Conservation (phyloP, 2,888 invertebrate species). For the Heliconius hortense region DNA sequence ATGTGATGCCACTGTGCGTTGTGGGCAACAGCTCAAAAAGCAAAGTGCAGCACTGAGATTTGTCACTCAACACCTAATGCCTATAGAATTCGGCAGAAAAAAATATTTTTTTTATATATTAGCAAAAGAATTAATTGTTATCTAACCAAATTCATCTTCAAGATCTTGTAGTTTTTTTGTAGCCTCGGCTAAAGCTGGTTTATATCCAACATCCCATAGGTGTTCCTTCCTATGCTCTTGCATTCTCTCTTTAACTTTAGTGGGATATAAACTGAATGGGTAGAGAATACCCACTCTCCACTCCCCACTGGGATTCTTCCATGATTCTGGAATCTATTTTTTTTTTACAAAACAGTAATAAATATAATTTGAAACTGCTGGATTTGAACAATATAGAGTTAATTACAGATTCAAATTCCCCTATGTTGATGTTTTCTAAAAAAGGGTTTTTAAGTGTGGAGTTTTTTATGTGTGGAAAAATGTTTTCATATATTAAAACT, state of each 20-base stretch:
- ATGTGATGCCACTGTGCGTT: no score
- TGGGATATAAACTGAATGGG: slow-evolving; percentile 93
- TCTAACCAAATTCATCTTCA: slow-evolving; percentile 84
- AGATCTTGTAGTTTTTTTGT: slow-evolving; percentile 88
- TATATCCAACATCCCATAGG: slow-evolving; percentile 92
- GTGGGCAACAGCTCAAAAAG: no score
- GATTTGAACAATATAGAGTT: no score
- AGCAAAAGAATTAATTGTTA: no score
- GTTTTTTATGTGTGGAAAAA: neutral
- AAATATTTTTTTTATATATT: no score
- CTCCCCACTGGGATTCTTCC: slow-evolving; percentile 92
- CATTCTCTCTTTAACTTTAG: slow-evolving; percentile 90
- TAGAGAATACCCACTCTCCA: slow-evolving; percentile 94
- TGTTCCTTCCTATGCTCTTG: slow-evolving; percentile 90
- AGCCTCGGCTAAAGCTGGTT: slow-evolving; percentile 89
- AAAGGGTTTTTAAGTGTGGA: neutral
- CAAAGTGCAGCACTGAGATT: no score
- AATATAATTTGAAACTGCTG: no score
- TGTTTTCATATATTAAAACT: neutral
- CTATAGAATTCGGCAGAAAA: no score
- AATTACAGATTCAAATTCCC: neutral
- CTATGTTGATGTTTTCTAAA: neutral
- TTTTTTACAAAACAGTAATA: neutral
- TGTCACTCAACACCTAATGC: no score
- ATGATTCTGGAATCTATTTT: slow-evolving; percentile 88